Base-by-base conservation (phyloP, 1,140 invertebrate species). In the Sarcophaga bullata region DNA sequence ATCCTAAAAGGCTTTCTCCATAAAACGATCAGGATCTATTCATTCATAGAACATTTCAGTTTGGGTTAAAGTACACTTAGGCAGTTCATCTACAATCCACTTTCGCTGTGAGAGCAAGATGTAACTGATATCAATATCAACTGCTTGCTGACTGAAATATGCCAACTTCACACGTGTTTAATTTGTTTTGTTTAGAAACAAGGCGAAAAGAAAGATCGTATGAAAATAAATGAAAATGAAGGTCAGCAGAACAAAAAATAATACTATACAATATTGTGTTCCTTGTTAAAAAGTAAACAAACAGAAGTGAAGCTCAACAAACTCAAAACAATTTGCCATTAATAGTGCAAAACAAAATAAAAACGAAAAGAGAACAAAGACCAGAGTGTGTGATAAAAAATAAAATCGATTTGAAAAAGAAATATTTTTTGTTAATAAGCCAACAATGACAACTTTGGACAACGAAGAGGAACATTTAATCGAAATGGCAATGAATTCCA, bases 391-490 rank as follows among this genome's bases (percentile, higher is more conserved):
- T 19, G 50, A 19, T 72, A 81, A 62, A 81, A 68, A 48, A n/a
- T 25, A 0, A 58, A 58, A 54, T 15, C 47, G 13, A 49, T 46
- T 25, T 37, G 5, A 49, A 50, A 11, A n/a, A 17, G 9, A 17
- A 78, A 11, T 10, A 10, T 15, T 1, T 9, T 58, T n/a, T 46
- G 37, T 46, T 9, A 15, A 7, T 37, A 8, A 10, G 46, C 25
- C 10, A 80, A 17, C 13, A 78, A 89, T 89, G 87, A 86, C 85
- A 68, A 85, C 86, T 10, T 83, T 88, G 49, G 83, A 85, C 13
- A 80, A 84, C 46, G 87, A 89, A 75, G 86, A 88, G 80, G 81
- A 83, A 15, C 86, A 89, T 25, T 84, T 89, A 50, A 83, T 82
- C 78, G 84, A 82, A 49, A 87, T 87, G 82, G 82, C 75, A 82